phyloP scores from a whole-genome alignment of 2,888 invertebrate genomes.

The Conchocele bisecta region DNA sequence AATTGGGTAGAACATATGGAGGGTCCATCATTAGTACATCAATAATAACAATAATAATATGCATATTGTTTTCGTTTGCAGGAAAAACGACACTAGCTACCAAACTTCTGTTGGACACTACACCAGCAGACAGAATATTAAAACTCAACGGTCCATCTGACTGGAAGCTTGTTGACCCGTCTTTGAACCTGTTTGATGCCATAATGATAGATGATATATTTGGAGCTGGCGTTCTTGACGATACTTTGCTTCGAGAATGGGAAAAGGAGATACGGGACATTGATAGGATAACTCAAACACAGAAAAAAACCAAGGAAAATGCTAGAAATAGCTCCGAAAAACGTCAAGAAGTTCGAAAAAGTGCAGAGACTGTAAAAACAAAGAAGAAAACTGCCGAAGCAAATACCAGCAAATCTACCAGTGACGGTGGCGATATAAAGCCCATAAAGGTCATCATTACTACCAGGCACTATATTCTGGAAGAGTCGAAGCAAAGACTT shows the following conservation, averaged over 20 bases:
- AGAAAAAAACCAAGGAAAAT: too few species aligned
- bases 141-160: slow-evolving; percentile 22
- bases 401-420: too few species aligned
- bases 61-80: too few species aligned
- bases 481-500: slow-evolving; percentile 23
- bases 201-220: slow-evolving; percentile 49
- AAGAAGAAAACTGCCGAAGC: too few species aligned
- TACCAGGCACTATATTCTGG: slow-evolving; percentile 44
- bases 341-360: too few species aligned
- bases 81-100: slow-evolving; percentile 45
- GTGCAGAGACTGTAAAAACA: too few species aligned
- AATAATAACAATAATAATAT: too few species aligned
- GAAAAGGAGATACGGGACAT: slow-evolving; percentile 17
- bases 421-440: too few species aligned
- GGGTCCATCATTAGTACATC: too few species aligned
- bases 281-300: slow-evolving; percentile 9
- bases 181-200: background rate
- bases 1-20: too few species aligned
- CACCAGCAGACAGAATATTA: slow-evolving; percentile 17
- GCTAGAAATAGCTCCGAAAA: too few species aligned
- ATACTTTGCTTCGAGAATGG: slow-evolving; percentile 28
- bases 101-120: slow-evolving; percentile 8
- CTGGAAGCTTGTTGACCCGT: slow-evolving; percentile 40
- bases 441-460: slow-evolving; percentile 25
- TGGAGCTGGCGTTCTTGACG: slow-evolving; percentile 37